Percentiles rank a stretch among this genome's conserved stretches.
These are phyloP conservation scores for Boloria selene DNA, from an alignment of 2,888 invertebrate species.

Conservation along the genomic window DNA sequence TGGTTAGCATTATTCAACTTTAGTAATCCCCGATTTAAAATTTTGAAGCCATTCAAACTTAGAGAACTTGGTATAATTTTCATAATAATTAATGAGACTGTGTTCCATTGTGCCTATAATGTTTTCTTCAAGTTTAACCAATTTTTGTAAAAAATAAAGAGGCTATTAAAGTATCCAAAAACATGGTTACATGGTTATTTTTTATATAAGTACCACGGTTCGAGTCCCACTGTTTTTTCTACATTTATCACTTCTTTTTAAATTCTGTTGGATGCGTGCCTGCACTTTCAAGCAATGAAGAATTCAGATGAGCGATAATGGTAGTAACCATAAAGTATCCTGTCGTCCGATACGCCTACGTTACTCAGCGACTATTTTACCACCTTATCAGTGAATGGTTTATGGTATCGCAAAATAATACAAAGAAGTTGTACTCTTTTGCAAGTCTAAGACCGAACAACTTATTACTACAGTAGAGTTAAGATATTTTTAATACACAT, in stretches of 20 bases:
- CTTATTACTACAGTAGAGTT: neutral
- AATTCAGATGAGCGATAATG: slow-evolving; percentile 69
- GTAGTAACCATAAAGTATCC: slow-evolving; percentile 62
- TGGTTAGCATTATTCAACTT: too few relatives aligned
- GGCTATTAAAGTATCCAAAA: too few relatives aligned
- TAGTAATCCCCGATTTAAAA: too few relatives aligned
- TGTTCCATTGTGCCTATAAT: too few relatives aligned
- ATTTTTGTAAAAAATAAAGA: too few relatives aligned
- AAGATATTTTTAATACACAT: neutral
- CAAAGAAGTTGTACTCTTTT: neutral
- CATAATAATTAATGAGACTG: too few relatives aligned
- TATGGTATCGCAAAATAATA: slow-evolving; percentile 43
- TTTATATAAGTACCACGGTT: too few relatives aligned
- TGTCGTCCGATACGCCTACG: slow-evolving; percentile 60
- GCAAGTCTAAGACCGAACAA: neutral
- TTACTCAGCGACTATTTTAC: slow-evolving; percentile 14
- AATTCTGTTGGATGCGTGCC: slow-evolving; percentile 10
- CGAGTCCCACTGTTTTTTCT: neutral
- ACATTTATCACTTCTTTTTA: neutral
- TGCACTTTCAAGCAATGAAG: slow-evolving; percentile 45
- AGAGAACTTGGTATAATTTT: too few relatives aligned
- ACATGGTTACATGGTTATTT: too few relatives aligned
- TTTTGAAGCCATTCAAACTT: too few relatives aligned
- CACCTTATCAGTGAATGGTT: slow-evolving; percentile 45
- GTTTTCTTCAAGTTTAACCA: too few relatives aligned